Evolutionary conservation across 2,113 vertebrate species (phyloP), one percentile per base, ranked within the genome.

Genomic region (Rhagologus leucostigma): DNA sequence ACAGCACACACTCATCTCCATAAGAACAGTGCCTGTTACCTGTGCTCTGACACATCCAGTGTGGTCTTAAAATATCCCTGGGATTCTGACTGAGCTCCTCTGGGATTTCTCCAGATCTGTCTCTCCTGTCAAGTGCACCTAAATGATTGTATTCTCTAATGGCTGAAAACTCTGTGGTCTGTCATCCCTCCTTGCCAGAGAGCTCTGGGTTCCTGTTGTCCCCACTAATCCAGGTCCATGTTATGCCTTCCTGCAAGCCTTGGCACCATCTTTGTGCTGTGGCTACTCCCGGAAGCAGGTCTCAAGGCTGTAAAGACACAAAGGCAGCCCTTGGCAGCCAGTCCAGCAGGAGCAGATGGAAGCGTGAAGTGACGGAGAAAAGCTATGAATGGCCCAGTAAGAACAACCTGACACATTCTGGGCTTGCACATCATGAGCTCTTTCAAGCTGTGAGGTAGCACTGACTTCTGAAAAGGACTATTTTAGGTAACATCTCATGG

Each of bases 1-100:
- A 96, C 91, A 74, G 42, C 49, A 59, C n/a, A 70, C 13, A 19
- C 68, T 90, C 85, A 90, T 94, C 93, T 81, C 88, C 85, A 30
- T 32, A 68, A 93, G 90, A 93, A 74, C 63, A 86, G 68, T 35
- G 68, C 62, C 79, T 84, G 79, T 63, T 96, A 96, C 96, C 93
- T 96, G 76, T 41, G 60, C 52, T 90, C 60, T 92, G 85, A 92
- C 82, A 92, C 76, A 89, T 95, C 91, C 84, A 39, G 67, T 35
- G n/a, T 20, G 32, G n/a, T 64, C 93, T 60, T 68, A 93, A 97
- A 93, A 95, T 95, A 96, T 41, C 70, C 7, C 75, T 56, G 68
- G 73, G 83, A 70, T 77, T 92, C 90, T 90, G 33, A 71, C 39
- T 46, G 92, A 74, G 35, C 8, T 93, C 93, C 90, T 86, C 64